phyloP scores from a whole-genome alignment of 2,888 invertebrate genomes.

The Acleris laterana region DNA sequence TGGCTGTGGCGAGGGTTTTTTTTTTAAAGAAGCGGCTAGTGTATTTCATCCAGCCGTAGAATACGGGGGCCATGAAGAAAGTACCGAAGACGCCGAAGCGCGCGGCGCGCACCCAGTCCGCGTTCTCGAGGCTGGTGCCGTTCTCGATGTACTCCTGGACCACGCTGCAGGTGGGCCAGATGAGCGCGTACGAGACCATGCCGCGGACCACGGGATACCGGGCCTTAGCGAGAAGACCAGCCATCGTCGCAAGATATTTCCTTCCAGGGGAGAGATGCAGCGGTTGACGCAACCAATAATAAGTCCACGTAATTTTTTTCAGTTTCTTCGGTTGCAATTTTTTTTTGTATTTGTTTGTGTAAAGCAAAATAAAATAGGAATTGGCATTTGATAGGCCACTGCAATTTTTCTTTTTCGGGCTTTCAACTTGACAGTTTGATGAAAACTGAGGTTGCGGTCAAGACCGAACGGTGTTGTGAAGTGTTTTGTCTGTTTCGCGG shows the following conservation, averaged over 20 bases:
- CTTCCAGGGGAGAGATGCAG: no score
- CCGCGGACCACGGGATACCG: constrained; percentile 81
- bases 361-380: no score
- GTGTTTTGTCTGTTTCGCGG: no score
- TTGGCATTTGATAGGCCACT: no score
- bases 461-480: no score
- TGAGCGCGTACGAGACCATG: constrained; percentile 88
- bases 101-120: constrained; percentile 85
- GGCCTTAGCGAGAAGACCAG: constrained; percentile 71
- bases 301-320: no score
- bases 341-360: no score
- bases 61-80: constrained; percentile 90
- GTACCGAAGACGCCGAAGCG: constrained; percentile 90
- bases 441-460: no score
- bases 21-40: constrained; percentile 59
- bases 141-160: constrained; percentile 84
- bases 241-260: constrained; percentile 44
- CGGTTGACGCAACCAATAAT: no score
- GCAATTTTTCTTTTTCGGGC: no score
- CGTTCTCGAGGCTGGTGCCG: constrained; percentile 53
- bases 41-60: constrained; percentile 90
- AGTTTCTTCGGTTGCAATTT: no score
- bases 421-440: no score
- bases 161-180: constrained; percentile 89
- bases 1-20: constrained; percentile 55